phyloP scores from a whole-genome alignment of 2,113 vertebrate species.

The Apistogramma diplotaenia region DNA sequence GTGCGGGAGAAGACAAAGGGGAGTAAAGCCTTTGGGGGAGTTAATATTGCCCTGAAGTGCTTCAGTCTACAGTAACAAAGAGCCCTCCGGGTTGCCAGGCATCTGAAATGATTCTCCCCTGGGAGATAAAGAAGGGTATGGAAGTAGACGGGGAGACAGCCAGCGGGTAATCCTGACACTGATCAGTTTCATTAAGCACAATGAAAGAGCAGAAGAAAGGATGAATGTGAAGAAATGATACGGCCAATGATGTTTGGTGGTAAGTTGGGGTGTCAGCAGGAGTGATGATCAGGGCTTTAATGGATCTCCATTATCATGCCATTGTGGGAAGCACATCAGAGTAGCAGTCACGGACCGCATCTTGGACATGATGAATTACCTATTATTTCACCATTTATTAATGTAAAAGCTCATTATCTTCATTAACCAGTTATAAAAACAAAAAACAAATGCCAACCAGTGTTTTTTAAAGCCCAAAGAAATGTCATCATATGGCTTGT shows the following conservation, averaged over 20 bases:
- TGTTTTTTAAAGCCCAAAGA: background rate
- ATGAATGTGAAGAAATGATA: background rate
- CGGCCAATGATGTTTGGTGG: background rate
- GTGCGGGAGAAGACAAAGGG: background rate
- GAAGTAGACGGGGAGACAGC: background rate
- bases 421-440: background rate
- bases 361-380: background rate
- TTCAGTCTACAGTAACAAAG: slow-evolving; percentile 44
- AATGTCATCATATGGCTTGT: background rate
- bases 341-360: background rate
- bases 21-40: slow-evolving; percentile 5
- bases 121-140: slow-evolving; percentile 21
- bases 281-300: background rate
- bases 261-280: background rate
- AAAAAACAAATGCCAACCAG: background rate
- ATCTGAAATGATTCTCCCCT: slow-evolving; percentile 42
- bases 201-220: background rate
- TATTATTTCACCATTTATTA: background rate
- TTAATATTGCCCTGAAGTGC: slow-evolving; percentile 45
- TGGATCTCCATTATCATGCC: background rate
- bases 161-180: slow-evolving; percentile 23
- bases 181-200: slow-evolving; percentile 37
- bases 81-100: slow-evolving; percentile 58
- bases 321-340: background rate
- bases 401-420: background rate